These are phyloP conservation scores for Stegophylla sp. DNA, from an alignment of 2,888 invertebrate genomes.

Conservation along the genomic window DNA sequence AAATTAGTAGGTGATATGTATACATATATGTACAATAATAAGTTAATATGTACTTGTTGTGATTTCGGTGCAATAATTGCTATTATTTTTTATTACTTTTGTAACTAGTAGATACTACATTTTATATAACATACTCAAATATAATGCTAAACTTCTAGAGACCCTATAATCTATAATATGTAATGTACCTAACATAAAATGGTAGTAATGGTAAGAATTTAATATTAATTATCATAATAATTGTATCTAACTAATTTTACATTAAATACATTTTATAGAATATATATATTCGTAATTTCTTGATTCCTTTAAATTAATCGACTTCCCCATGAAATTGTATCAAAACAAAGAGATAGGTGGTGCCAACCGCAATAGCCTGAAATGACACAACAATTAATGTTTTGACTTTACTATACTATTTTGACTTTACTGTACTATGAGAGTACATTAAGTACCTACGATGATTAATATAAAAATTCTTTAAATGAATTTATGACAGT, in stretches of 20 bases:
- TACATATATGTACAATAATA: no score
- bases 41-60: not conserved
- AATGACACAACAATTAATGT: constrained; percentile 42
- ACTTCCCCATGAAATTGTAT: constrained; percentile 24
- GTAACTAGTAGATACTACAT: not conserved
- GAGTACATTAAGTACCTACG: no score
- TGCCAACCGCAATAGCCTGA: constrained; percentile 60
- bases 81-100: not conserved
- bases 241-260: not conserved
- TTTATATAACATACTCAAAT: not conserved
- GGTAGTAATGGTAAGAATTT: no score
- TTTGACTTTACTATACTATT: no score
- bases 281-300: not conserved
- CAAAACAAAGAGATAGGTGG: constrained; percentile 59
- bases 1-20: no score
- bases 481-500: no score
- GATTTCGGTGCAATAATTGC: not conserved
- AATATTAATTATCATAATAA: not conserved
- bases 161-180: no score
- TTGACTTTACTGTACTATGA: no score
- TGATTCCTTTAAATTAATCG: not conserved
- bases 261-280: not conserved
- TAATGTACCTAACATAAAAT: no score
- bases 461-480: no score
- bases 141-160: not conserved